Evolutionary conservation across 2,888 invertebrate species (phyloP).

Genomic region (Sinohyriopsis cumingii): DNA sequence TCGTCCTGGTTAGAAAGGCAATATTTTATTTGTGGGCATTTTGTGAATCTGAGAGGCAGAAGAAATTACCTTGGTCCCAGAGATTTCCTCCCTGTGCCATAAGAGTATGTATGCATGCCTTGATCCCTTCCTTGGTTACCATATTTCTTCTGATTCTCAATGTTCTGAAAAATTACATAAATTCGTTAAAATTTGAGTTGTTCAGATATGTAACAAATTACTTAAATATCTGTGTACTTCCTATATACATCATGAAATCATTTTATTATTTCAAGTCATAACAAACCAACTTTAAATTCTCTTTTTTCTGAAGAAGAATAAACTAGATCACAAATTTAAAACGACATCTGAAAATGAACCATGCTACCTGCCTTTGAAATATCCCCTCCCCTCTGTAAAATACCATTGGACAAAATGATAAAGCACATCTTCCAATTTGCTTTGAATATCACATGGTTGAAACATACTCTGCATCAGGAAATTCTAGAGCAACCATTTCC

Average conservation of each 20-base stretch:
- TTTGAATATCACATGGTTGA: too few relatives aligned
- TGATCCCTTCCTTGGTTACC: slow-evolving; percentile 26
- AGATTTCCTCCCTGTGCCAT: slow-evolving; percentile 64
- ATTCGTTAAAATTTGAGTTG: not conserved
- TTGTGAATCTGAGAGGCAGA: too few relatives aligned
- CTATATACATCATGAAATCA: too few relatives aligned
- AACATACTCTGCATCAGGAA: too few relatives aligned
- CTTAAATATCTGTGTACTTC: too few relatives aligned
- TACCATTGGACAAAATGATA: not conserved
- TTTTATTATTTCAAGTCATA: too few relatives aligned
- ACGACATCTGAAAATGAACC: not conserved
- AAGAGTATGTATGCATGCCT: slow-evolving; percentile 27
- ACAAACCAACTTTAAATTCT: too few relatives aligned
- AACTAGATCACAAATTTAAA: too few relatives aligned
- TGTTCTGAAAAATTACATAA: slow-evolving; percentile 34
- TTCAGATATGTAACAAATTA: not conserved
- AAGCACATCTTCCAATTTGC: not conserved
- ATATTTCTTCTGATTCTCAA: slow-evolving; percentile 60
- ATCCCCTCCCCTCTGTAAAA: not conserved
- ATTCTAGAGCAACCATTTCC: too few relatives aligned
- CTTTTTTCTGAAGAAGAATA: too few relatives aligned
- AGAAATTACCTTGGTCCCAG: slow-evolving; percentile 64
- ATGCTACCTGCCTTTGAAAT: not conserved
- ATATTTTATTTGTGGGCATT: too few relatives aligned
- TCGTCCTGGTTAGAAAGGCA: too few relatives aligned